These are phyloP conservation scores for Lutraria rhynchaena DNA, from an alignment of 1,140 invertebrate genomes.

Conservation along the genomic window DNA sequence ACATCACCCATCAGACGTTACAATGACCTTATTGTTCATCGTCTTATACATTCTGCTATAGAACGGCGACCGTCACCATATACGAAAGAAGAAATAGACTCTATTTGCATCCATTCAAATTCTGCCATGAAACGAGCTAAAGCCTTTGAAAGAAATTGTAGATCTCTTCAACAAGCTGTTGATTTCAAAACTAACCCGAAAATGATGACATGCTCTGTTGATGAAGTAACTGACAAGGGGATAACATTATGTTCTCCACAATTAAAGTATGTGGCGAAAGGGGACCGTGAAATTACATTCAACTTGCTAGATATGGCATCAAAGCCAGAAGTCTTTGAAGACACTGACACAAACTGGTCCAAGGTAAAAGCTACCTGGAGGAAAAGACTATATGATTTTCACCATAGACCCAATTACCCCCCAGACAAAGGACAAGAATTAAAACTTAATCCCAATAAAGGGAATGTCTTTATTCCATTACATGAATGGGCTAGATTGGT, in stretches of 20 bases:
- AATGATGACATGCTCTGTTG: constrained; percentile 56
- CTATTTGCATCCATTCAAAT: constrained; percentile 65
- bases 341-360: constrained; percentile 38
- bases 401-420: background rate
- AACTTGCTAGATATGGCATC: constrained; percentile 62
- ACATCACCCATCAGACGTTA: constrained; percentile 96
- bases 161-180: constrained; percentile 47
- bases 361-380: constrained; percentile 30
- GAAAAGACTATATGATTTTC: constrained; percentile 48
- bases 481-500: constrained; percentile 48
- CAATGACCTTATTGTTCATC: constrained; percentile 94
- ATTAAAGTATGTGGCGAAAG: constrained; percentile 38
- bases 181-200: constrained; percentile 50
- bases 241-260: constrained; percentile 59
- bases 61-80: constrained; percentile 73
- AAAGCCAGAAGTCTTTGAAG: constrained; percentile 53
- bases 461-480: constrained; percentile 22
- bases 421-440: background rate
- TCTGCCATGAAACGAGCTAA: constrained; percentile 56
- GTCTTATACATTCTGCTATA: constrained; percentile 87
- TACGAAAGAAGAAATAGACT: constrained; percentile 59
- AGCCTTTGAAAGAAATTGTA: constrained; percentile 59
- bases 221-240: constrained; percentile 49
- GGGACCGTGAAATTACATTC: constrained; percentile 57
- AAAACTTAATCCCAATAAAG: constrained; percentile 36